phyloP scores from a whole-genome alignment of 1,140 invertebrate species.

The Megalonaias nervosa region DNA sequence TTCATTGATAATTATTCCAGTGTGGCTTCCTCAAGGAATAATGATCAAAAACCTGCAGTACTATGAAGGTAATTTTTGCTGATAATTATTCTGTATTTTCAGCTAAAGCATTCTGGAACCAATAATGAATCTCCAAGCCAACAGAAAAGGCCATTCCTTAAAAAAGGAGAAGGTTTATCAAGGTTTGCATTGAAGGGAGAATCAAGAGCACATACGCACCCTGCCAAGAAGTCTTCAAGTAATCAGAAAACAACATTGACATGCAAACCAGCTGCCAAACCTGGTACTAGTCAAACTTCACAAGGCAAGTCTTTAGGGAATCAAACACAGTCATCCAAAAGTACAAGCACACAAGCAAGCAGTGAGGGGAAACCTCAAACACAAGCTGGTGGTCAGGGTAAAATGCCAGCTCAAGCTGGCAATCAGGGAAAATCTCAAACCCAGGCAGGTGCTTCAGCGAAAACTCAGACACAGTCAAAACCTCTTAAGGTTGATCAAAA shows the following conservation, averaged over 20 bases:
- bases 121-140: slow-evolving; percentile 34
- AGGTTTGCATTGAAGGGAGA: slow-evolving; percentile 46
- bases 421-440: too few relatives aligned
- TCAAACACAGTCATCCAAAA: too few relatives aligned
- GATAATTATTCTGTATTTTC: background rate
- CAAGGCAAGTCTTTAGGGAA: slow-evolving; percentile 5
- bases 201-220: slow-evolving; percentile 5
- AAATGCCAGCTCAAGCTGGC: too few relatives aligned
- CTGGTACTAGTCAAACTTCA: slow-evolving; percentile 24
- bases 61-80: background rate
- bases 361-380: too few relatives aligned
- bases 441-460: too few relatives aligned
- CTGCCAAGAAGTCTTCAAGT: slow-evolving; percentile 12
- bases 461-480: too few relatives aligned
- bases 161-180: slow-evolving; percentile 63
- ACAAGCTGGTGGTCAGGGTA: too few relatives aligned
- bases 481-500: too few relatives aligned
- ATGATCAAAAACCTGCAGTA: background rate
- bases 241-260: too few relatives aligned
- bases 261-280: background rate
- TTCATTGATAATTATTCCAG: too few relatives aligned
- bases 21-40: too few relatives aligned
- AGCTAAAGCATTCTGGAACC: slow-evolving; percentile 18
- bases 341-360: too few relatives aligned
- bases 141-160: slow-evolving; percentile 59